Conservation (phyloP, 2,113 vertebrate genomes). For the Phalacrocorax pelagicus region DNA sequence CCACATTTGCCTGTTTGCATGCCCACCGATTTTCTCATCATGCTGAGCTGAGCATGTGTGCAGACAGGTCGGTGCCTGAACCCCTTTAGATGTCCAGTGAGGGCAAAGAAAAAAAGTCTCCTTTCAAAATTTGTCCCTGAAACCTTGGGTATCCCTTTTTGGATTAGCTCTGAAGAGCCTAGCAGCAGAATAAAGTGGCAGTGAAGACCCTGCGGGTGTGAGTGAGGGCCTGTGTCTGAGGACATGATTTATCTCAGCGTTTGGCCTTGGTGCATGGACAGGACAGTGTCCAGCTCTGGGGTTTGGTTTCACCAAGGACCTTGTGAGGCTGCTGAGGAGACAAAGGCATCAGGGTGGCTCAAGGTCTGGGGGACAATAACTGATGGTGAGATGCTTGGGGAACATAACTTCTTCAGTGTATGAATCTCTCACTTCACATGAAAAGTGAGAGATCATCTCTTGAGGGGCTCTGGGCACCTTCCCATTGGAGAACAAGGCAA, state of each 20-base stretch:
- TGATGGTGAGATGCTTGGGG: neutral
- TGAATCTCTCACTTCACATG: too few relatives aligned
- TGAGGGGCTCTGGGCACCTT: neutral
- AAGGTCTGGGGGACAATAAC: neutral
- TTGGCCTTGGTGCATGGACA: neutral
- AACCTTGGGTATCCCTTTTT: neutral
- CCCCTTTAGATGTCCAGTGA: neutral
- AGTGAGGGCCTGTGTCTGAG: neutral
- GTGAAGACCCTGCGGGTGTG: neutral
- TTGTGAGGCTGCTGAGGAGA: neutral
- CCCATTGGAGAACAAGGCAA: neutral
- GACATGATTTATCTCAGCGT: neutral
- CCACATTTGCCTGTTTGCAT: neutral
- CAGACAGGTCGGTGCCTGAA: neutral
- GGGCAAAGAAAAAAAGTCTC: neutral
- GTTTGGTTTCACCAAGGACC: neutral
- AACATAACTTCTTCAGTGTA: neutral
- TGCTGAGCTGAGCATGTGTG: accelerated
- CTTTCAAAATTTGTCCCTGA: neutral
- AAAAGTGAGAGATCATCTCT: neutral
- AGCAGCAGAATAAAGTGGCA: neutral
- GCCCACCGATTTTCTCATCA: neutral
- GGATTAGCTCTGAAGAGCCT: neutral
- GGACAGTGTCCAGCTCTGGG: neutral
- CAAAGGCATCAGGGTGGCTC: neutral